These are phyloP conservation scores for Amblyteles armatorius DNA, from an alignment of 2,888 invertebrate species.

Conservation along the genomic window DNA sequence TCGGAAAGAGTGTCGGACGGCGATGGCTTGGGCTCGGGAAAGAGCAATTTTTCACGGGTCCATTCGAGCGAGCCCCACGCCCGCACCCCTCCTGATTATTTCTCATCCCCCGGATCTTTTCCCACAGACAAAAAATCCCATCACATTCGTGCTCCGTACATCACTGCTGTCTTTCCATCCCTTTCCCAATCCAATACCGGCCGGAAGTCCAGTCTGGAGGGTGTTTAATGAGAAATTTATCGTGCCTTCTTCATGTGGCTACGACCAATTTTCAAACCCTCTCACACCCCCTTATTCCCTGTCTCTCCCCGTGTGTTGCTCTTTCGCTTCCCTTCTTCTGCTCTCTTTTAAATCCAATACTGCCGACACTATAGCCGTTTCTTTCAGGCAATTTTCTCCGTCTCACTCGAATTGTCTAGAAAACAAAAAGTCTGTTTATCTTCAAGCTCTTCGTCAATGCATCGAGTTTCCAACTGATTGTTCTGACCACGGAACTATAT, in stretches of 20 bases:
- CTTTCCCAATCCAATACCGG: constrained; percentile 55
- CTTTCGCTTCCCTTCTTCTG: constrained; percentile 30
- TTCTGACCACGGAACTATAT: neutral
- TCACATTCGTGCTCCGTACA: constrained; percentile 63
- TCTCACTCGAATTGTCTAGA: neutral
- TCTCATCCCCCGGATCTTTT: constrained; percentile 61
- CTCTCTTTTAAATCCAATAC: constrained; percentile 43
- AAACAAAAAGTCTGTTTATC: constrained; percentile 6
- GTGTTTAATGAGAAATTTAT: constrained; percentile 77
- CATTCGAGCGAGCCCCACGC: constrained; percentile 59
- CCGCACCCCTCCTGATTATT: constrained; percentile 71
- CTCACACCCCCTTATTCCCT: constrained; percentile 58
- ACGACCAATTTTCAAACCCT: constrained; percentile 71
- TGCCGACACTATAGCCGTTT: constrained; percentile 26
- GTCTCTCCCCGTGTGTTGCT: constrained; percentile 14
- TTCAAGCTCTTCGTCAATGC: neutral
- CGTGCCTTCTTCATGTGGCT: constrained; percentile 68
- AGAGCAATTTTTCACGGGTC: constrained; percentile 71
- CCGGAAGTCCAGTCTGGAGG: constrained; percentile 61
- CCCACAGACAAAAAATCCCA: constrained; percentile 68
- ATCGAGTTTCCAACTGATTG: neutral
- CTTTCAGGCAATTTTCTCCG: constrained; percentile 49
- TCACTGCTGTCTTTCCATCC: constrained; percentile 52
- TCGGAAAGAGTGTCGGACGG: constrained; percentile 23
- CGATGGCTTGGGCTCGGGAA: constrained; percentile 47